phyloP scores from a whole-genome alignment of 2,797 vertebrate genomes.

The Acanthurus lineatus region DNA sequence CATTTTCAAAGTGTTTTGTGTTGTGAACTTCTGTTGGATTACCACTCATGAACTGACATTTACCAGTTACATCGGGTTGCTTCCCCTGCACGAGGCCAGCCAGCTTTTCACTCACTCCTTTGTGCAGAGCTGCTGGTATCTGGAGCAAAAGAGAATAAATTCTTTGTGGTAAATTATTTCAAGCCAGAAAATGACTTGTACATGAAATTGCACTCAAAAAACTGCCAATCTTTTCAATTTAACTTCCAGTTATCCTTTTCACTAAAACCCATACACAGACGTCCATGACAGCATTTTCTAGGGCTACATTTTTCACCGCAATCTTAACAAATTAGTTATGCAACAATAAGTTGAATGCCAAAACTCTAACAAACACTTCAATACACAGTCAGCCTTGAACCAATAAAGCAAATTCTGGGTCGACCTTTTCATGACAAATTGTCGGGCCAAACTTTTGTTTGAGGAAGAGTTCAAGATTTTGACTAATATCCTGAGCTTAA shows the following conservation, averaged over 20 bases:
- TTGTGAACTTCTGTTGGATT: not conserved
- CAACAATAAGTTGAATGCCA: slow-evolving; percentile 10
- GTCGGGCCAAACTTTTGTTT: not conserved
- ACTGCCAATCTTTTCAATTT: not conserved
- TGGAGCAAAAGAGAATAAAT: slow-evolving; percentile 62
- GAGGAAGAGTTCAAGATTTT: not conserved
- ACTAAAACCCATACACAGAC: not conserved
- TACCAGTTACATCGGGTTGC: slow-evolving; percentile 83
- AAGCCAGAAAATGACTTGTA: not conserved
- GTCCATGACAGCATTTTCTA: not conserved
- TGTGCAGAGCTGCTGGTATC: slow-evolving; percentile 94
- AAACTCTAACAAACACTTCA: not conserved
- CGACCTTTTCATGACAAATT: not conserved
- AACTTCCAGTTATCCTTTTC: not conserved
- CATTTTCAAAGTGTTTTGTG: slow-evolving; percentile 3
- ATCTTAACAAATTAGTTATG: slow-evolving; percentile 20
- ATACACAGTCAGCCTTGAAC: not conserved
- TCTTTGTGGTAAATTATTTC: not conserved
- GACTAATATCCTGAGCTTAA: not conserved
- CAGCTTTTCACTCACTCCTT: slow-evolving; percentile 93
- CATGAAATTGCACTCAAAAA: not conserved
- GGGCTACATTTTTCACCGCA: not conserved
- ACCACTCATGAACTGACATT: slow-evolving; percentile 8
- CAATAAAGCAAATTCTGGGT: not conserved
- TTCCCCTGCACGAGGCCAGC: slow-evolving; percentile 84